These are phyloP conservation scores for Orthonyx spaldingii DNA, from an alignment of 2,113 vertebrate genomes.

Conservation along the genomic window DNA sequence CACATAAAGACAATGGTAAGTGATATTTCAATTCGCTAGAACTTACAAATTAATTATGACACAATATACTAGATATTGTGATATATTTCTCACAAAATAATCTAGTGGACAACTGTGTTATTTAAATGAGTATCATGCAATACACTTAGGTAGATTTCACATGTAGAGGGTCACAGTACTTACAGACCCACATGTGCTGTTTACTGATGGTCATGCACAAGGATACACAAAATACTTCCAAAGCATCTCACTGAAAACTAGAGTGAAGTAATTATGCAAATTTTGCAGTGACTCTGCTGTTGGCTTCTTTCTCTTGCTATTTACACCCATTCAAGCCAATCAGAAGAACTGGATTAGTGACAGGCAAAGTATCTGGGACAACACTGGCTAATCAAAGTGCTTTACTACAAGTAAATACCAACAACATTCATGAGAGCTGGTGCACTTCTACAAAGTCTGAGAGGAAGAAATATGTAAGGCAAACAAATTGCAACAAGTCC, in stretches of 20 bases:
- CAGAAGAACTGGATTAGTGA: neutral
- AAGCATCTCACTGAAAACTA: neutral
- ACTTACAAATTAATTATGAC: neutral
- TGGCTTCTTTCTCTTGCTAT: neutral
- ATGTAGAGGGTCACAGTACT: neutral
- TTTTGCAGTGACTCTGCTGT: neutral
- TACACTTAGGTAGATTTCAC: neutral
- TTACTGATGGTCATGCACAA: neutral
- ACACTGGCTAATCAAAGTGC: neutral
- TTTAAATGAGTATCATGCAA: neutral
- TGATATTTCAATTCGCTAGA: neutral
- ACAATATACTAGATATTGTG: neutral
- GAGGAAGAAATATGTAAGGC: neutral
- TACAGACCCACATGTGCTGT: neutral
- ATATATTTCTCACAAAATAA: neutral
- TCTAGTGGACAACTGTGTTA: neutral
- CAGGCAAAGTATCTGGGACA: neutral
- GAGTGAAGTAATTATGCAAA: neutral
- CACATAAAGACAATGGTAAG: neutral
- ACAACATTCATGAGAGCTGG: neutral
- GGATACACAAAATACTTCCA: neutral
- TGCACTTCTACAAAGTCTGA: neutral
- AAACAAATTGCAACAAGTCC: neutral
- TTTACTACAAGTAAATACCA: neutral
- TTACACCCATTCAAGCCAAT: neutral